Percentiles rank a stretch among this genome's conserved stretches.
Conservation (phyloP, 2,113 vertebrate species). For the Muntiacus reevesi region DNA sequence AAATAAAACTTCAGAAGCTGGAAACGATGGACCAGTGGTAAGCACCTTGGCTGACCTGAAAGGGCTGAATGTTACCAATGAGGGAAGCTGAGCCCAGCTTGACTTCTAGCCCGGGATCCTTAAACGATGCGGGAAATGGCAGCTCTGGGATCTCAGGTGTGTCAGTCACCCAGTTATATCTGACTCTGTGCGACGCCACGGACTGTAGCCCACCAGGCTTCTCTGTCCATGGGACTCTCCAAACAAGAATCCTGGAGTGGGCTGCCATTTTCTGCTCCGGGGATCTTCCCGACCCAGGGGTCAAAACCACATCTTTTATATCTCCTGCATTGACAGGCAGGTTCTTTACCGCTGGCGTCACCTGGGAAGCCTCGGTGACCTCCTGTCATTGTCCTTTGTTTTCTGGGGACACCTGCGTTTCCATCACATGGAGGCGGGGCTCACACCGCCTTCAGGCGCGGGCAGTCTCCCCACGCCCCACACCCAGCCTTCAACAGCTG, state of each 20-base stretch:
- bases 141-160: background rate
- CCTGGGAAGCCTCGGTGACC: background rate
- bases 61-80: background rate
- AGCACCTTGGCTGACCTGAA: background rate
- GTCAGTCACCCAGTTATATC: background rate
- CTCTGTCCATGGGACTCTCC: background rate
- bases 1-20: background rate
- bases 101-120: background rate
- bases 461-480: background rate
- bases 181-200: background rate
- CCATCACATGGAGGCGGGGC: background rate
- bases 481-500: background rate
- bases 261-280: background rate
- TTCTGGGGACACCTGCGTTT: background rate
- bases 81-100: background rate
- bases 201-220: background rate
- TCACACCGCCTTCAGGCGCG: background rate
- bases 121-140: accelerated
- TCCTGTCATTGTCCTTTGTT: background rate
- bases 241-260: background rate
- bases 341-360: background rate
- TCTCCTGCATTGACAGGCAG: background rate
- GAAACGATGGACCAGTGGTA: background rate
- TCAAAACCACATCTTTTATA: background rate
- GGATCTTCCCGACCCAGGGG: background rate